phyloP scores from a whole-genome alignment of 2,113 vertebrate genomes.

The Cynoglossus semilaevis region DNA sequence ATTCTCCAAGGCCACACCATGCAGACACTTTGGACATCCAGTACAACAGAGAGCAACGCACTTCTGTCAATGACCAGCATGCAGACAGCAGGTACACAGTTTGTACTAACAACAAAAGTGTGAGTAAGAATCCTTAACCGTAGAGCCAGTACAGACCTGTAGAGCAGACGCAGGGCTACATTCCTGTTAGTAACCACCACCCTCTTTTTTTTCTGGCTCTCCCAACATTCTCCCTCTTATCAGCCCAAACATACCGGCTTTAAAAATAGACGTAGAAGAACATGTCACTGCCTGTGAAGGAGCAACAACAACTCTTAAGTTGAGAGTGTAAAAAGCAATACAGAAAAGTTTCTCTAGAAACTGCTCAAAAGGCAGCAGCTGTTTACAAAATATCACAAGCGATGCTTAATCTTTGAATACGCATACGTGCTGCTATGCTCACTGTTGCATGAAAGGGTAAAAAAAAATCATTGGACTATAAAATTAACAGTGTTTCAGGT shows the following conservation, averaged over 20 bases:
- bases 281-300: slow-evolving; percentile 69
- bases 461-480: slow-evolving; percentile 30
- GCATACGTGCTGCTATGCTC: slow-evolving; percentile 13
- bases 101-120: neutral
- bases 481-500: slow-evolving; percentile 38
- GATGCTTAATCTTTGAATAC: slow-evolving; percentile 9
- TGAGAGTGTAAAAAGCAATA: slow-evolving; percentile 24
- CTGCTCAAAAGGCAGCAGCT: slow-evolving; percentile 12
- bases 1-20: slow-evolving; percentile 84
- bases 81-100: slow-evolving; percentile 62
- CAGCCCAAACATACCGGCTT: slow-evolving; percentile 53
- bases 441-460: slow-evolving; percentile 33
- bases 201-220: slow-evolving; percentile 45
- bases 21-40: slow-evolving; percentile 79
- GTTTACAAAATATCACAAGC: slow-evolving; percentile 19
- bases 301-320: slow-evolving; percentile 40
- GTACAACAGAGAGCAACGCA: slow-evolving; percentile 59
- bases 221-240: slow-evolving; percentile 67
- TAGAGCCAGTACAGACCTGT: slow-evolving; percentile 69
- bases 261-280: slow-evolving; percentile 74
- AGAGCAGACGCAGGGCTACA: slow-evolving; percentile 59
- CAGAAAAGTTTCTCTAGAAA: slow-evolving; percentile 38
- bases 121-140: neutral
- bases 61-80: slow-evolving; percentile 63
- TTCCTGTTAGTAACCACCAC: slow-evolving; percentile 66